Conservation (phyloP, 2,888 invertebrate genomes). For the Agrotis clavis region DNA sequence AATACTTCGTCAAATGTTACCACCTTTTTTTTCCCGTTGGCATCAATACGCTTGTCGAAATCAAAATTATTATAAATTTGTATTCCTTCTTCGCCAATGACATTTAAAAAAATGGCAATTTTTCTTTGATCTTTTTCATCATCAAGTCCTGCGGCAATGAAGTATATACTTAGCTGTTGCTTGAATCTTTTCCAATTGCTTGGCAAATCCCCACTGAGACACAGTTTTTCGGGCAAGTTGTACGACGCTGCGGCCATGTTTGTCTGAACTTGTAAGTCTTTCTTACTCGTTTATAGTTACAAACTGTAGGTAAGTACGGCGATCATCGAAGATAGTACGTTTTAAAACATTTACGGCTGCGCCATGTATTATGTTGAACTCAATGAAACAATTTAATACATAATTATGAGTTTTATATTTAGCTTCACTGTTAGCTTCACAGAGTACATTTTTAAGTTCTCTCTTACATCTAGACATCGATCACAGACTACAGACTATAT, state of each 20-base stretch:
- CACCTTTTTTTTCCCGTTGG: neutral
- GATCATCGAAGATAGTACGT: neutral
- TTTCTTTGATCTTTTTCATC: neutral
- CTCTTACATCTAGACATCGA: no score
- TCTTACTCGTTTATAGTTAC: neutral
- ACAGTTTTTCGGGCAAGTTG: constrained; percentile 5
- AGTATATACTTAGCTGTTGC: neutral
- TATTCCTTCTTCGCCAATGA: neutral
- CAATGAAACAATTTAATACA: no score
- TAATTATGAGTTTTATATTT: no score
- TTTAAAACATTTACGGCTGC: neutral
- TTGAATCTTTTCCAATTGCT: constrained; percentile 1
- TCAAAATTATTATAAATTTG: neutral
- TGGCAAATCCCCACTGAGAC: constrained; percentile 8
- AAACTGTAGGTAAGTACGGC: neutral
- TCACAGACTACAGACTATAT: no score
- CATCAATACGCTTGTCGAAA: neutral
- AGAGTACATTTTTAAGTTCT: no score
- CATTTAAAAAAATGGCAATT: neutral
- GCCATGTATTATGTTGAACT: no score
- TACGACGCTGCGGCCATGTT: constrained; percentile 2
- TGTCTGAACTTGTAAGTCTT: neutral
- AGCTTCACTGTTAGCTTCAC: no score
- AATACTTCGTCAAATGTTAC: neutral
- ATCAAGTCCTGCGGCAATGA: neutral